Conservation (phyloP, 2,113 vertebrate genomes). For the Campylorhamphus procurvoides region DNA sequence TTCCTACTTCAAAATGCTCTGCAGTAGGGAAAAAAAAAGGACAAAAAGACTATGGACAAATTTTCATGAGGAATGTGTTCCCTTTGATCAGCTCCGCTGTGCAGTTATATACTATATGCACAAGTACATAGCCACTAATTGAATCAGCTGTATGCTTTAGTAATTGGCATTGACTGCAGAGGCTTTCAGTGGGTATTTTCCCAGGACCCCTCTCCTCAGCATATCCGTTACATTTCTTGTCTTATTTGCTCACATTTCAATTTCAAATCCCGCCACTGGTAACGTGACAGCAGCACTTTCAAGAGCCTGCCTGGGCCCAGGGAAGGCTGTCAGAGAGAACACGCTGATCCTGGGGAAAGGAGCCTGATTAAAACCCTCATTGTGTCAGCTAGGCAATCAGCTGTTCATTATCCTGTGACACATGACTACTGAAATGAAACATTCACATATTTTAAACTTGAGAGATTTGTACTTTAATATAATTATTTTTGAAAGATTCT, state of each 20-base stretch:
- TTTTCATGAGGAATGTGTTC: constrained; percentile 19
- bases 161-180: constrained; percentile 45
- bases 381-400: constrained; percentile 52
- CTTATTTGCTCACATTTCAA: constrained; percentile 69
- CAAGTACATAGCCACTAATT: constrained; percentile 37
- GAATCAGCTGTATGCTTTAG: constrained; percentile 35
- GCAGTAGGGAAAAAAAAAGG: background rate
- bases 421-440: constrained; percentile 66
- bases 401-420: constrained; percentile 72
- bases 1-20: constrained; percentile 12
- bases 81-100: constrained; percentile 48
- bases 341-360: constrained; percentile 7
- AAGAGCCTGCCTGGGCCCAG: constrained; percentile 16
- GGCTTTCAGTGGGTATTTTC: constrained; percentile 45
- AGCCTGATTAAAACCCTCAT: constrained; percentile 68
- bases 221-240: constrained; percentile 23
- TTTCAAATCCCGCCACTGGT: constrained; percentile 55
- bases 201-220: constrained; percentile 36
- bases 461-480: constrained; percentile 75
- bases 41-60: constrained; percentile 35
- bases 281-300: constrained; percentile 59
- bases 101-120: constrained; percentile 20
- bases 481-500: constrained; percentile 82
- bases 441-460: constrained; percentile 68
- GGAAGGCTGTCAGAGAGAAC: constrained; percentile 42